Evolutionary conservation across 1,140 invertebrate species (phyloP), one percentile per base, ranked within the genome.

Genomic region (Megathymus violae): DNA sequence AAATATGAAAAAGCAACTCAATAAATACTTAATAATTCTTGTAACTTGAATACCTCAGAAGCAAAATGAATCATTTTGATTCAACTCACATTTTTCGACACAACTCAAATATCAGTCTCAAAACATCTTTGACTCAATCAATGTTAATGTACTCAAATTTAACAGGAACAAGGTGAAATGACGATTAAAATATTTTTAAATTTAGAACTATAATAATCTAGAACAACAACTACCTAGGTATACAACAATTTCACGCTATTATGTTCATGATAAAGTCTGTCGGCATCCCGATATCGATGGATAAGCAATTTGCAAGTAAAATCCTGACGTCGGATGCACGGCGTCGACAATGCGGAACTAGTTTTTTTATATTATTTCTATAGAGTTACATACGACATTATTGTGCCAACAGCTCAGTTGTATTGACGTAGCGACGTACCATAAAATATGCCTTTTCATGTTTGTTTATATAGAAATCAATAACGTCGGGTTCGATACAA

Each of bases 241-340:
- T 61, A 51, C 51, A 68, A 66, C 52, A 69, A 63, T 52, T 64
- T 67, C 54, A 65, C 66, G 67, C 67, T 59, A 59, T 72, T 72
- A 69, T 66, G 65, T 54, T 69, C 71, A 71, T 76, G 68, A 76
- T 64, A 43, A 64, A 60, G 59, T 64, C 61, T 56, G 51, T 64
- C 62, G 70, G 68, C 58, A 64, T 76, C 62, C 73, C 65, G 66
- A 82, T 81, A 76, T 75, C 77, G 75, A 85, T 78, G 78, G 78
- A 81, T 86, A 79, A 86, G 76, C 81, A 82, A 88, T 89, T 87
- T 89, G 82, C 82, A 89, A 89, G 82, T 85, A 73, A 87, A 89
- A 89, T 89, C 67, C 63, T 72, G 52, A 76, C 72, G 78, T 80
- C 78, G 74, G 76, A 67, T 76, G 79, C 80, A 84, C 71, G 61